Percentiles rank a stretch among this genome's conserved stretches.
These are phyloP conservation scores for Campoletis raptor DNA, from an alignment of 2,888 invertebrate species.

Conservation along the genomic window DNA sequence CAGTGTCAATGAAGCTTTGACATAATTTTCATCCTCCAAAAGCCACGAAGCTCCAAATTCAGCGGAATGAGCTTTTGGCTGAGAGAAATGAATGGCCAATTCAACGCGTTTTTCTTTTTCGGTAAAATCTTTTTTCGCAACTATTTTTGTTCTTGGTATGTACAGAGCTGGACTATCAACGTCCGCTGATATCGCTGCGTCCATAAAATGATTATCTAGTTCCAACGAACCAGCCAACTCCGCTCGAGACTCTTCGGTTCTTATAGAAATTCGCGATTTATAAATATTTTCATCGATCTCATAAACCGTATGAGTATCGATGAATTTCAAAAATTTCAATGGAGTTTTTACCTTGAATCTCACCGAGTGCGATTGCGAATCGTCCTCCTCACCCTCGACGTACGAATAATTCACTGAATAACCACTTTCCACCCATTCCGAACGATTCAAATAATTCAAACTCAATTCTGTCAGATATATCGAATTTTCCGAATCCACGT, in stretches of 20 bases:
- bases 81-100: conserved; percentile 87
- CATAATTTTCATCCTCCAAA: conserved; percentile 76
- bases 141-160: conserved; percentile 88
- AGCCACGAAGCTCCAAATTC: conserved; percentile 81
- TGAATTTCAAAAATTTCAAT: conserved; percentile 85
- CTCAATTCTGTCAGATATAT: conserved; percentile 85
- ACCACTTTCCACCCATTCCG: conserved; percentile 86
- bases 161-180: conserved; percentile 88
- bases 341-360: conserved; percentile 87
- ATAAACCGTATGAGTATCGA: conserved; percentile 85
- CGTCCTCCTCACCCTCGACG: conserved; percentile 81
- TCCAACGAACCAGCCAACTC: conserved; percentile 86
- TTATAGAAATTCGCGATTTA: conserved; percentile 85
- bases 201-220: conserved; percentile 89
- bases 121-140: conserved; percentile 90
- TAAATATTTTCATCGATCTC: conserved; percentile 86
- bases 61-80: conserved; percentile 78
- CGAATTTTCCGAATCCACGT: conserved; percentile 83
- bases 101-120: conserved; percentile 88
- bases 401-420: conserved; percentile 86
- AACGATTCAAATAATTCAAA: conserved; percentile 84
- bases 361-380: conserved; percentile 84
- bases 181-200: conserved; percentile 87
- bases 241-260: conserved; percentile 85
- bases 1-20: conserved; percentile 78